A percentile compares a stretch with the other conserved stretches of the same genome.
Conservation (phyloP, 2,113 vertebrate species). For the Anser brachyrhynchus region DNA sequence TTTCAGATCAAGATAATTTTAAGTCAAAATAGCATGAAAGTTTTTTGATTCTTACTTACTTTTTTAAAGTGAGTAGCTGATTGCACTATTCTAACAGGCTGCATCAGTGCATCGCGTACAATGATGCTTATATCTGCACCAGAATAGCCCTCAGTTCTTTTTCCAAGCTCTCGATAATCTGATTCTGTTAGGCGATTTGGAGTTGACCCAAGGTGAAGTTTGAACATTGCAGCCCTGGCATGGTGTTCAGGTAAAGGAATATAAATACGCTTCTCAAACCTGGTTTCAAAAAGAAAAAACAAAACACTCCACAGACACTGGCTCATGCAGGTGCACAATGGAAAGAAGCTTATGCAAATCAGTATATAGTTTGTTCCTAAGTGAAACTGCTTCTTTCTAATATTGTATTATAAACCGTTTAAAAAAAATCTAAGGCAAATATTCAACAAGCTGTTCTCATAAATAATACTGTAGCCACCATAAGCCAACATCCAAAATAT, state of each 20-base stretch:
- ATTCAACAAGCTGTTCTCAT: not conserved
- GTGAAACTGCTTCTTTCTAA: not conserved
- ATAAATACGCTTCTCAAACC: conserved; percentile 98
- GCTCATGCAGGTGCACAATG: not conserved
- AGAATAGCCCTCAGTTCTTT: conserved; percentile 90
- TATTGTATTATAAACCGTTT: not conserved
- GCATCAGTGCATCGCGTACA: conserved; percentile 95
- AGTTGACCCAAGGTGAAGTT: conserved; percentile 90
- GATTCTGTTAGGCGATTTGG: conserved; percentile 82
- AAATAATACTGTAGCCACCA: not conserved
- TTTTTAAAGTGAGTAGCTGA: conserved; percentile 96
- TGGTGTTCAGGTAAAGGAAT: conserved; percentile 96
- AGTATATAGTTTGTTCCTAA: not conserved
- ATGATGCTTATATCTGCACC: conserved; percentile 95
- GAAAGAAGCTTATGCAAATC: conserved; percentile 28
- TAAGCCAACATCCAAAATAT: not conserved
- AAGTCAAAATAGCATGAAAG: not conserved
- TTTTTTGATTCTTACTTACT: conserved; percentile 69
- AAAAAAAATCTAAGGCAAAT: not conserved
- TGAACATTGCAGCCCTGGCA: conserved; percentile 93
- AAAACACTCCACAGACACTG: not conserved
- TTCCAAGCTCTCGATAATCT: conserved; percentile 88
- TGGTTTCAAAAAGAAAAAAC: conserved; percentile 53
- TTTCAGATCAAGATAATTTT: not conserved
- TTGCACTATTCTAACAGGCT: conserved; percentile 96